Evolutionary conservation across 2,888 invertebrate species (phyloP), one percentile per base, ranked within the genome.

Genomic region (Cheilosia urbana): DNA sequence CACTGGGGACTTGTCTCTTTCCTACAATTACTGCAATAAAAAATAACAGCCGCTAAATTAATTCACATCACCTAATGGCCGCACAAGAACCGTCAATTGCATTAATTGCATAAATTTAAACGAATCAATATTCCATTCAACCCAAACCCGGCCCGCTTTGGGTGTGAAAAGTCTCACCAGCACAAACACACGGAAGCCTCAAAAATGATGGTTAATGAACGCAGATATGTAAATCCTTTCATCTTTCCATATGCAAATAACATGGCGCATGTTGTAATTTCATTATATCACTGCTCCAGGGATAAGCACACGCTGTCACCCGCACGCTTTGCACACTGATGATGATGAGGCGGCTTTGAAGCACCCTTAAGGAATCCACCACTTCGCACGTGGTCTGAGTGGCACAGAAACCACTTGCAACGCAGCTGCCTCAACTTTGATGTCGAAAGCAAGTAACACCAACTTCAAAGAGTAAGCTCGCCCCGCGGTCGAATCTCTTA

Each of bases 381-480:
- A 19, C 40, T 40, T 45, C 62, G 49, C 17, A 60, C 51, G 34
- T 62, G 51, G 62, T 73, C 68, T 81, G 68, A 75, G 80, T 75
- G 75, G 69, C 49, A 37, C 62, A 47, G 19, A 19, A 45, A 1
- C 60, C 72, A 79, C 72, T 80, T 62, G 53, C 9, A 34, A 42
- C 63, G 21, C 69, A 57, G 37, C 77, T 49, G 27, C 53, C 34
- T 37, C 60, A 76, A 71, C 76, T 81, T 72, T 71, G 71, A 77
- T 60, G 77, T 82, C 40, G 42, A 66, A 66, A 76, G 40, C 58
- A 30, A 17, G 60, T n/a, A n/a, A 40, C 60, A 37, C 45, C 65
- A 53, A 55, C 68, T 66, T 40, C 49, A 79, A 58, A 81, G 42
- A 71, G 51, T 37, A 62, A 68, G 55, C 68, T 60, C 27, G 58